Conservation (phyloP, 2,797 vertebrate genomes). For the Champsocephalus gunnari region DNA sequence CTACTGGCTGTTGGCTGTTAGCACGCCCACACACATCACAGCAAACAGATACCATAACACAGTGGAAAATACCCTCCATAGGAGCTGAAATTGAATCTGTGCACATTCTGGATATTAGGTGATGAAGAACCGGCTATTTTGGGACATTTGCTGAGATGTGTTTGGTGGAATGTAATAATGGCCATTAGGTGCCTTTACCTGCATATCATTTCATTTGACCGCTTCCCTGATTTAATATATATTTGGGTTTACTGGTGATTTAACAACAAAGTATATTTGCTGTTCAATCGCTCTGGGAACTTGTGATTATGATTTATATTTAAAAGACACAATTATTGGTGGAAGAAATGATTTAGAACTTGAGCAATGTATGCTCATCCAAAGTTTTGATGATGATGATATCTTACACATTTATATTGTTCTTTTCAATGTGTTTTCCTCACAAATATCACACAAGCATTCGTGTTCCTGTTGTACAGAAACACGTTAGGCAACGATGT, state of each 20-base stretch:
- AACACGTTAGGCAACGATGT: no score
- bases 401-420: no score
- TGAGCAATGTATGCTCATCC: no score
- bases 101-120: neutral
- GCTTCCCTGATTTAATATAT: neutral
- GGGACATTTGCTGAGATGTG: conserved; percentile 10
- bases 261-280: neutral
- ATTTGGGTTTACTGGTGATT: neutral
- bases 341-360: no score
- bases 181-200: neutral
- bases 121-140: conserved; percentile 19
- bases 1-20: conserved; percentile 19
- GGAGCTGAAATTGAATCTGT: neutral
- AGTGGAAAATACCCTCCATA: conserved; percentile 23
- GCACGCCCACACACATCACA: conserved; percentile 20
- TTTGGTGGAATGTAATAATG: conserved; percentile 15
- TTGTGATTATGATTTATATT: neutral
- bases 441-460: no score
- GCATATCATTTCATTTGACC: neutral
- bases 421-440: no score
- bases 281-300: neutral
- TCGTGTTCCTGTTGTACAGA: no score
- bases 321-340: no score
- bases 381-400: no score
- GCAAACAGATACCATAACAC: conserved; percentile 27